These are phyloP conservation scores for Heliconius cydno DNA, from an alignment of 2,888 invertebrate species.

Conservation along the genomic window DNA sequence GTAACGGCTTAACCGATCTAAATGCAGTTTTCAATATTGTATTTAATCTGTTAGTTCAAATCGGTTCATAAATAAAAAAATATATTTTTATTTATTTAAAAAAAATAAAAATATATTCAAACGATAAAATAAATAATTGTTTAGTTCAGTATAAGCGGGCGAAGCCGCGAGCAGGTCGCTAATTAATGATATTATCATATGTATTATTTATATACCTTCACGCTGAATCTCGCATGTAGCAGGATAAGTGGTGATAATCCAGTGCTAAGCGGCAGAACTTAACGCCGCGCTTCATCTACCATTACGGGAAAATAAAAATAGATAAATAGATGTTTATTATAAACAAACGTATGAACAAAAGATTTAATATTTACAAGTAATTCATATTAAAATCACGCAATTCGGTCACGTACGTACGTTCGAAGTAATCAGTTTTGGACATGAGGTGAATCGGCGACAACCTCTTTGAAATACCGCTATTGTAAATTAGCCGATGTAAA, in stretches of 20 bases:
- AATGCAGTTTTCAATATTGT: too few relatives aligned
- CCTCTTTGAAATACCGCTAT: slow-evolving; percentile 23
- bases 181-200: too few relatives aligned
- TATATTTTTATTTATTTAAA: too few relatives aligned
- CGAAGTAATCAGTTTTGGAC: slow-evolving; percentile 28
- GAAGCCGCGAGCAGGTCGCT: too few relatives aligned
- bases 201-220: not conserved
- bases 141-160: too few relatives aligned
- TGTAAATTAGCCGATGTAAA: not conserved
- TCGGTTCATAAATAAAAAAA: too few relatives aligned
- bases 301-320: not conserved
- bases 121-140: too few relatives aligned
- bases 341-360: not conserved
- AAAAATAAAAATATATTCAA: too few relatives aligned
- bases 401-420: slow-evolving; percentile 20
- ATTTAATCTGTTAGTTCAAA: too few relatives aligned
- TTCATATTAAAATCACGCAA: slow-evolving; percentile 14
- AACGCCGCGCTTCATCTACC: too few relatives aligned
- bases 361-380: not conserved
- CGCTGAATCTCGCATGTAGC: not conserved
- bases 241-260: not conserved
- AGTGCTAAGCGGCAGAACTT: not conserved
- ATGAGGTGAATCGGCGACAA: slow-evolving; percentile 15
- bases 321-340: not conserved
- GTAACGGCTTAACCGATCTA: too few relatives aligned